Evolutionary conservation across 2,113 vertebrate genomes (phyloP).

Genomic region (Spea multiplicata): DNA sequence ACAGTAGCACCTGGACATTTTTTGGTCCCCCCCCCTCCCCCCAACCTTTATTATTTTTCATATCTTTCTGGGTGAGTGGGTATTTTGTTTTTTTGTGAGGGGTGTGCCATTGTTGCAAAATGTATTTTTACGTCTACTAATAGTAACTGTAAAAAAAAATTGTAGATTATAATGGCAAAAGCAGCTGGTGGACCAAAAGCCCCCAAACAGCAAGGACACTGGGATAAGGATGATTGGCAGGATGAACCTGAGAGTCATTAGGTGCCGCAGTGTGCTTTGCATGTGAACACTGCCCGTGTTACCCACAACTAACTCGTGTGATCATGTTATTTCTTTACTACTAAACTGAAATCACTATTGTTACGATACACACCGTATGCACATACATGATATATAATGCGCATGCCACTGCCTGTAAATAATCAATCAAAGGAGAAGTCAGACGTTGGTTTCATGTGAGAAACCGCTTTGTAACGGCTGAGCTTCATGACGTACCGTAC

Average conservation of each 20-base stretch:
- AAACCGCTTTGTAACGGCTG: no score
- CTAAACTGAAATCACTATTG: no score
- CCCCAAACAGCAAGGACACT: constrained; percentile 85
- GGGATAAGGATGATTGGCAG: constrained; percentile 88
- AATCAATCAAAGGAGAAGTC: no score
- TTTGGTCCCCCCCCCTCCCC: neutral
- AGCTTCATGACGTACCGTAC: no score
- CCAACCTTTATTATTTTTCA: neutral
- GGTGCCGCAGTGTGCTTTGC: constrained; percentile 21
- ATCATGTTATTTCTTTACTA: neutral
- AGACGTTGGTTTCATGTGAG: no score
- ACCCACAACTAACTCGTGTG: neutral
- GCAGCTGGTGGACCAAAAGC: constrained; percentile 84
- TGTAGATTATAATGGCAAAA: constrained; percentile 94
- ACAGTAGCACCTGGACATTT: no score
- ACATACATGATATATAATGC: no score
- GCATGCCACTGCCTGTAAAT: no score
- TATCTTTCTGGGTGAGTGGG: neutral
- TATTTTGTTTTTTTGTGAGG: neutral
- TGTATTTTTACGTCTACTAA: neutral
- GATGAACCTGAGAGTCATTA: constrained; percentile 80
- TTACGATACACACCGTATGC: no score
- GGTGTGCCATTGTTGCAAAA: neutral
- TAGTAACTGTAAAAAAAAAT: constrained; percentile 56
- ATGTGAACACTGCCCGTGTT: constrained; percentile 8